A percentile compares a stretch with the other conserved stretches of the same genome.
Evolutionary conservation across 2,113 vertebrate genomes (phyloP).

Genomic region (Murina feae): DNA sequence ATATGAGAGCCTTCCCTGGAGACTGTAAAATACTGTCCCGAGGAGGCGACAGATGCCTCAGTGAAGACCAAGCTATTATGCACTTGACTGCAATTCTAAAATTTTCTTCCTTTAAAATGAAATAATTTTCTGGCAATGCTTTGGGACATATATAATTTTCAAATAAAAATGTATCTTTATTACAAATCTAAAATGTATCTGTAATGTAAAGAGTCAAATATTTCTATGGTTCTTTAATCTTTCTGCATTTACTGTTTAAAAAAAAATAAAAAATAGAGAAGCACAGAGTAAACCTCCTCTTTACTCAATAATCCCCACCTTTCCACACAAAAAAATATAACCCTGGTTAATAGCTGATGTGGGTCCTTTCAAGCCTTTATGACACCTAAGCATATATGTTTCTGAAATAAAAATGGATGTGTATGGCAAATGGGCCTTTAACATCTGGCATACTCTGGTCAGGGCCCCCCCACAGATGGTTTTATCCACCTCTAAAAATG

Average conservation of each 20-base stretch:
- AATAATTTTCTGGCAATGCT: not conserved
- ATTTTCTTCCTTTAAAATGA: not conserved
- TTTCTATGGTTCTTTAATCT: not conserved
- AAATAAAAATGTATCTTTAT: not conserved
- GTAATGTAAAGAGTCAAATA: not conserved
- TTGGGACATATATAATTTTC: not conserved
- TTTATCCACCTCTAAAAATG: not conserved
- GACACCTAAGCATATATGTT: not conserved
- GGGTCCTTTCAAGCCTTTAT: not conserved
- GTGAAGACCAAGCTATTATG: not conserved
- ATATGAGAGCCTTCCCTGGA: not conserved
- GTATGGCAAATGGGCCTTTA: no score
- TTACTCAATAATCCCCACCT: not conserved
- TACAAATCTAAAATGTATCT: not conserved
- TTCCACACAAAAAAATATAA: not conserved
- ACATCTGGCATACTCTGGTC: no score
- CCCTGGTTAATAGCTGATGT: not conserved
- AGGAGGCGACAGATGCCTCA: not conserved
- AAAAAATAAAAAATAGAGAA: not conserved
- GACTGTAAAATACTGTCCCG: not conserved
- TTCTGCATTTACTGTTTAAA: not conserved
- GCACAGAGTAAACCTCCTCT: not conserved
- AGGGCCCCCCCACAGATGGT: no score
- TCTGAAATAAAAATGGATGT: not conserved
- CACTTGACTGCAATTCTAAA: not conserved